phyloP scores from a whole-genome alignment of 2,113 vertebrate species.

The Hipposideros armiger region DNA sequence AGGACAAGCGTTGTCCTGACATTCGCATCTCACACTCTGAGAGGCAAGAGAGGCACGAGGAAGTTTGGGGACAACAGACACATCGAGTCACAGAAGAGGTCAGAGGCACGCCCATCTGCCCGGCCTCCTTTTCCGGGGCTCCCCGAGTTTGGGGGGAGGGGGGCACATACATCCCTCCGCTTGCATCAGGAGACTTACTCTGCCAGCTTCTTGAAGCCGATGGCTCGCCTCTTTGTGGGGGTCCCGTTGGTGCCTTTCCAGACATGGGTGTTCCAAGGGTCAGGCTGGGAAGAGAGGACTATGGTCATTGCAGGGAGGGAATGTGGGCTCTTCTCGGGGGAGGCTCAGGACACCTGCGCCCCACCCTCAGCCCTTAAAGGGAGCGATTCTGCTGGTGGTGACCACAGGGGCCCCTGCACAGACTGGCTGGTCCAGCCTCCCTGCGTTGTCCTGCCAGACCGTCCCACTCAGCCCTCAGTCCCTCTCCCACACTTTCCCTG shows the following conservation, averaged over 20 bases:
- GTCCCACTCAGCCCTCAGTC: not conserved
- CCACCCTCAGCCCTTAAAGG: not conserved
- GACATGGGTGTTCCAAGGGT: slow-evolving; percentile 96
- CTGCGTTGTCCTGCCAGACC: not conserved
- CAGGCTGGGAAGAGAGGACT: slow-evolving; percentile 86
- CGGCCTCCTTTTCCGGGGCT: not conserved
- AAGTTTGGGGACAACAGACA: too few relatives aligned
- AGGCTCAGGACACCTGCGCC: too few relatives aligned
- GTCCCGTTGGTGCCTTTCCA: slow-evolving; percentile 98
- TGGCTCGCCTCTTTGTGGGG: slow-evolving; percentile 97
- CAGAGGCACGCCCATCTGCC: not conserved
- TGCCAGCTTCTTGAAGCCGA: slow-evolving; percentile 98
- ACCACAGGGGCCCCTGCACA: not conserved
- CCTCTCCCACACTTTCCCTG: not conserved
- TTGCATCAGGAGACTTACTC: slow-evolving; percentile 90
- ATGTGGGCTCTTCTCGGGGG: not conserved
- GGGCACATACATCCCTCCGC: rapidly evolving
- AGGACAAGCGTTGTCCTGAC: not conserved
- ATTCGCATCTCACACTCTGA: not conserved
- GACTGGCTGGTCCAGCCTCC: not conserved
- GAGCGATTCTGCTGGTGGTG: too few relatives aligned
- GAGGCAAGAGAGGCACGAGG: not conserved
- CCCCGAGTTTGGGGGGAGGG: not conserved
- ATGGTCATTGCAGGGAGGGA: not conserved
- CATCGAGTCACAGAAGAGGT: not conserved